A percentile compares a stretch with the other conserved stretches of the same genome.
Conservation (phyloP, 2,113 vertebrate species). For the Gnathonemus echidnorhynchus region DNA sequence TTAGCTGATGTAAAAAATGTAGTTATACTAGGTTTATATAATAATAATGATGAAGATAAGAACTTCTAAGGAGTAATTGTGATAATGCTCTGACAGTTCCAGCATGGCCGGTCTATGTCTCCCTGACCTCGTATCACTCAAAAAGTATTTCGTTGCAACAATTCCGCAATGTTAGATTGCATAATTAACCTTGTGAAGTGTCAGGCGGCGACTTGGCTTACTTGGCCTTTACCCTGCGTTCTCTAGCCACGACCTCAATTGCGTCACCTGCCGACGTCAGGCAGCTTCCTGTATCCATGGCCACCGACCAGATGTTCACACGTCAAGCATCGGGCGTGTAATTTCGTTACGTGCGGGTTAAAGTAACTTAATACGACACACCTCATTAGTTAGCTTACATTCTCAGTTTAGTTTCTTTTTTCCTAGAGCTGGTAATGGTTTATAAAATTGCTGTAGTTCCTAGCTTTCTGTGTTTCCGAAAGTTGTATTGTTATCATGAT, state of each 20-base stretch:
- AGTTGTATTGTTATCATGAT: not conserved
- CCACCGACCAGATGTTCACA: constrained; percentile 22
- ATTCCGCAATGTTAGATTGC: constrained; percentile 10
- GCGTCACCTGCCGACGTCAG: constrained; percentile 30
- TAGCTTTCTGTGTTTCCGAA: not conserved
- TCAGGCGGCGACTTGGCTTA: not conserved
- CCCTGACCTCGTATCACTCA: not conserved
- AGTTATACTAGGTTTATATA: not conserved
- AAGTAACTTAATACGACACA: not conserved
- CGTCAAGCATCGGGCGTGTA: not conserved
- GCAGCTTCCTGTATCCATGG: constrained; percentile 29
- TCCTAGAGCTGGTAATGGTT: not conserved
- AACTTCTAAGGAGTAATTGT: not conserved
- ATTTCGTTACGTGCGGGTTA: not conserved
- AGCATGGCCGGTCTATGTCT: not conserved
- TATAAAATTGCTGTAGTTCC: not conserved
- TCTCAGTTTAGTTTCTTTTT: not conserved
- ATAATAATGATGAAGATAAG: not conserved
- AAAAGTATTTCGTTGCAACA: not conserved
- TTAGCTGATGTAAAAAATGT: not conserved
- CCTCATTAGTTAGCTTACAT: not conserved
- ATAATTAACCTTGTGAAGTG: constrained; percentile 27
- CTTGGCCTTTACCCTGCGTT: constrained; percentile 51
- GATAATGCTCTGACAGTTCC: not conserved
- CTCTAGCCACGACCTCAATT: not conserved